These are phyloP conservation scores for Troides oblongomaculatus DNA, from an alignment of 2,888 invertebrate species.

Conservation along the genomic window DNA sequence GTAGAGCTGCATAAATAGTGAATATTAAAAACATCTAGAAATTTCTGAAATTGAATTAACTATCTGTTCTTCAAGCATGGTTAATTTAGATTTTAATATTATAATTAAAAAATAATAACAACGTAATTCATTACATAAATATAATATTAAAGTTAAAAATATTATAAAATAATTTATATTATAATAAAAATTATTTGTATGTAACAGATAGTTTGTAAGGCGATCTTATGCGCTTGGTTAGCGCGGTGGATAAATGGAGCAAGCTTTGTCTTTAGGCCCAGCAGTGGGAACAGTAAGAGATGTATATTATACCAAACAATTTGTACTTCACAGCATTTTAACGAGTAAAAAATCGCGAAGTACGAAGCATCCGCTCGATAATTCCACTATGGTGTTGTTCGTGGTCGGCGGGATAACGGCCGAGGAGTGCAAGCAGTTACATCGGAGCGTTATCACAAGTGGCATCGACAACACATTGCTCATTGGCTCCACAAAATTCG, in stretches of 20 bases:
- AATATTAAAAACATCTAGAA: too few relatives aligned
- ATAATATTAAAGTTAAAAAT: too few relatives aligned
- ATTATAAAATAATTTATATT: too few relatives aligned
- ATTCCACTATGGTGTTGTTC: conserved; percentile 82
- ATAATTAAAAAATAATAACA: too few relatives aligned
- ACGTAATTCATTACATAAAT: too few relatives aligned
- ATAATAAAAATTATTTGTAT: too few relatives aligned
- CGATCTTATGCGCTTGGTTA: too few relatives aligned
- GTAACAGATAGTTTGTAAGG: too few relatives aligned
- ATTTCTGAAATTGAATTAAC: too few relatives aligned
- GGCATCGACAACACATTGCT: conserved; percentile 67
- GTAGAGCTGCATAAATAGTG: conserved; percentile 31
- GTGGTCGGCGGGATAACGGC: conserved; percentile 84
- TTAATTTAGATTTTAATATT: too few relatives aligned
- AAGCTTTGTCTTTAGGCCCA: background rate
- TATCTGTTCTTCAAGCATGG: too few relatives aligned
- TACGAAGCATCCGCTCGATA: conserved; percentile 81
- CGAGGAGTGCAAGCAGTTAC: conserved; percentile 80
- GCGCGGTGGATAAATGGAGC: background rate
- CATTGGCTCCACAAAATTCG: conserved; percentile 63
- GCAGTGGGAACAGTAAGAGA: too few relatives aligned
- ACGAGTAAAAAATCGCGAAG: conserved; percentile 66
- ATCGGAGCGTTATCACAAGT: conserved; percentile 70
- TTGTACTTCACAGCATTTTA: conserved; percentile 74
- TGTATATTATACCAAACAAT: background rate